Evolutionary conservation across 1,140 invertebrate species (phyloP).

Genomic region (Xylocopa sonorina): DNA sequence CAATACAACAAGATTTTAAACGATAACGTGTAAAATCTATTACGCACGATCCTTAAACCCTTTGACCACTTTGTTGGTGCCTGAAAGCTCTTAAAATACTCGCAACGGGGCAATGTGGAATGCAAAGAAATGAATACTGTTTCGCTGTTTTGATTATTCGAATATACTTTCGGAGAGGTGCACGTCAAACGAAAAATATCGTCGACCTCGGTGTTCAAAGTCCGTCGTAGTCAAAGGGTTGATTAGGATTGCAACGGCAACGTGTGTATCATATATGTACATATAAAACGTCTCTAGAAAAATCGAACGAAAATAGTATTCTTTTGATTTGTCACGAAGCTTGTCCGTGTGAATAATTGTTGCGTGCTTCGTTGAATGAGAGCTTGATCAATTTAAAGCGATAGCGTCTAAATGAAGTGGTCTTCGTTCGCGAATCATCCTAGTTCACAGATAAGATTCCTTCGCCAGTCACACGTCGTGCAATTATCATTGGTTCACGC

Average conservation of each 20-base stretch:
- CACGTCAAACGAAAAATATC: no score
- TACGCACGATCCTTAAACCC: neutral
- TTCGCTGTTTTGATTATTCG: no score
- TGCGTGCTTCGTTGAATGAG: neutral
- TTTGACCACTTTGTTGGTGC: no score
- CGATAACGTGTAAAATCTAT: neutral
- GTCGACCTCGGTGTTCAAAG: no score
- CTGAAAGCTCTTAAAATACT: no score
- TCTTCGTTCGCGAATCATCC: neutral
- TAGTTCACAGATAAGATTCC: constrained; percentile 3
- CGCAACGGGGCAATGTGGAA: no score
- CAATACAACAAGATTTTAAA: constrained; percentile 5
- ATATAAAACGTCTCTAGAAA: constrained; percentile 19
- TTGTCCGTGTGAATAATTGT: constrained; percentile 7
- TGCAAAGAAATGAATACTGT: no score
- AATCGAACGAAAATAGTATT: constrained; percentile 38
- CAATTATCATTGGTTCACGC: constrained; percentile 9
- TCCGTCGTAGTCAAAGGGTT: no score
- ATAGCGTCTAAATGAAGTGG: neutral
- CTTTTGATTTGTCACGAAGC: constrained; percentile 27
- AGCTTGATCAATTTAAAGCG: neutral
- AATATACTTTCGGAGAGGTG: no score
- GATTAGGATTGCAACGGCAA: neutral
- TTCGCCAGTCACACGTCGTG: constrained; percentile 21
- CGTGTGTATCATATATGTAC: neutral